These are phyloP conservation scores for Apamea anceps DNA, from an alignment of 2,888 invertebrate species.

Conservation along the genomic window DNA sequence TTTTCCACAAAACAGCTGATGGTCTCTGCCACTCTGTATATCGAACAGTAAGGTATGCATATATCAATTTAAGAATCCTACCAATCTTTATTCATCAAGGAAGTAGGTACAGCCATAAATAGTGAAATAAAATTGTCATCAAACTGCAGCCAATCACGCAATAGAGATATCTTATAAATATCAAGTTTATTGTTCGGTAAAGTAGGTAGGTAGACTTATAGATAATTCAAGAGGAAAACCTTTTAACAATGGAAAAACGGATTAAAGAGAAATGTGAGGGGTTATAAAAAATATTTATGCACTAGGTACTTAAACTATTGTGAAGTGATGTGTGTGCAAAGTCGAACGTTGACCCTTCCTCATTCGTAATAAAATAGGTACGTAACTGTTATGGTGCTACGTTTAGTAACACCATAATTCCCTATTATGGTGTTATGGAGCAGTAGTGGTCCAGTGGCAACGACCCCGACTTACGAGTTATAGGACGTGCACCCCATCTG, in stretches of 20 bases:
- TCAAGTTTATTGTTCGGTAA: constrained; percentile 6
- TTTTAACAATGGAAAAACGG: neutral
- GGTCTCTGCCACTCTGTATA: neutral
- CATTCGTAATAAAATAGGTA: neutral
- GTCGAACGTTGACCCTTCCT: neutral
- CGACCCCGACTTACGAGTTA: too few species aligned
- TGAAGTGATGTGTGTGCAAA: neutral
- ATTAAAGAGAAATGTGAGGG: neutral
- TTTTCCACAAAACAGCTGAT: too few species aligned
- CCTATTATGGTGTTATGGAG: too few species aligned
- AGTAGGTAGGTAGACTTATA: neutral
- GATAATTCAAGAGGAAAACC: neutral
- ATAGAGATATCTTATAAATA: constrained; percentile 17
- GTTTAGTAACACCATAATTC: too few species aligned
- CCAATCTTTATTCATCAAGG: neutral
- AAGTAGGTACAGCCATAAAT: neutral
- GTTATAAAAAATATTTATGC: neutral
- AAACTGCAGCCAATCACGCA: constrained; percentile 34
- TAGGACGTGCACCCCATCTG: too few species aligned
- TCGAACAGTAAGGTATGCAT: neutral
- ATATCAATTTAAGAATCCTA: neutral
- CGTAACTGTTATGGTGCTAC: neutral
- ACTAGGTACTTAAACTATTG: neutral
- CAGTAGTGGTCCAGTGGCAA: too few species aligned
- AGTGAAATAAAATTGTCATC: constrained; percentile 27